These are phyloP conservation scores for Sympetrum striolatum DNA, from an alignment of 2,888 invertebrate species.

Conservation along the genomic window DNA sequence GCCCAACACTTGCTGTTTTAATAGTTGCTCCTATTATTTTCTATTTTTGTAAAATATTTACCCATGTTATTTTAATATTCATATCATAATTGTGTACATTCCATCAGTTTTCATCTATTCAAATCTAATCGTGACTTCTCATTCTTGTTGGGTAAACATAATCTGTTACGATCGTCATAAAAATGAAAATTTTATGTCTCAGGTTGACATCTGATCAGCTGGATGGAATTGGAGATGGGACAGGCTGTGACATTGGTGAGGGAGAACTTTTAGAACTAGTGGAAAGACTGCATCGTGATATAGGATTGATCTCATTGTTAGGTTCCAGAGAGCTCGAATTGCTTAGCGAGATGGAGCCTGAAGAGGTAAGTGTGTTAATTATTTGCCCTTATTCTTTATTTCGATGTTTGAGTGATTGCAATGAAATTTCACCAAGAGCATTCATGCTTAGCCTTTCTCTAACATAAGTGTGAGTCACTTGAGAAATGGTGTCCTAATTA, in stretches of 20 bases:
- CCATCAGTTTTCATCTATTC: no score
- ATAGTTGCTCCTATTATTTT: no score
- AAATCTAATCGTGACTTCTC: background rate
- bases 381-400: background rate
- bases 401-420: background rate
- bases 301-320: slow-evolving; percentile 83
- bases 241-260: slow-evolving; percentile 59
- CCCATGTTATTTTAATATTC: no score
- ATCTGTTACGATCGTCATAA: background rate
- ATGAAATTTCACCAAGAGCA: background rate
- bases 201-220: slow-evolving; percentile 24
- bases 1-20: no score
- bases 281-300: slow-evolving; percentile 79
- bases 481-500: background rate
- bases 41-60: no score
- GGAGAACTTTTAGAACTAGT: slow-evolving; percentile 75
- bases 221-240: slow-evolving; percentile 49
- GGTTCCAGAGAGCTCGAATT: slow-evolving; percentile 85
- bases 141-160: background rate
- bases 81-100: no score
- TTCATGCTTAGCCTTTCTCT: background rate
- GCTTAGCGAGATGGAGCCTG: slow-evolving; percentile 88
- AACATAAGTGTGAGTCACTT: background rate
- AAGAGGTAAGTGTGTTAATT: slow-evolving; percentile 55
- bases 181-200: background rate